Percentiles rank a stretch among this genome's conserved stretches.
Evolutionary conservation across 1,140 invertebrate species (phyloP).

Genomic region (Caenorhabditis inopinata): DNA sequence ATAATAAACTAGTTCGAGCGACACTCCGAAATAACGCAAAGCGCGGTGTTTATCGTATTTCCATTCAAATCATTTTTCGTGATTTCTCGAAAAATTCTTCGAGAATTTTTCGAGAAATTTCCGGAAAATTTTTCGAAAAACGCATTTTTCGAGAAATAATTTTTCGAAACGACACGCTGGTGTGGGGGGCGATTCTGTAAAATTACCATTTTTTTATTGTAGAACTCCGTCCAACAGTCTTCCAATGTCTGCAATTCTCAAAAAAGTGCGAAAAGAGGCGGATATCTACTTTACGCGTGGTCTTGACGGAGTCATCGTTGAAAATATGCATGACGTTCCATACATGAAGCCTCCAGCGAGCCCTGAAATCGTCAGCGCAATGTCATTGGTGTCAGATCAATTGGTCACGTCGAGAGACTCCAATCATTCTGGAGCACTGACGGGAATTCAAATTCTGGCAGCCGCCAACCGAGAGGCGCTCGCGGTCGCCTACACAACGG

Average conservation of each 20-base stretch:
- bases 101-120: no score
- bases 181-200: no score
- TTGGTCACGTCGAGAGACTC: conserved; percentile 7
- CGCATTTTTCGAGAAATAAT: no score
- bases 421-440: background rate
- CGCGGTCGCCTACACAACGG: conserved; percentile 76
- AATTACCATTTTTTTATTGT: no score
- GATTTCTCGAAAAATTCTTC: no score
- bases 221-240: conserved; percentile 71
- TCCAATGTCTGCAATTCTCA: conserved; percentile 70
- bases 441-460: conserved; percentile 74
- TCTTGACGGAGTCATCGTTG: conserved; percentile 76
- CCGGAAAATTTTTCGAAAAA: no score
- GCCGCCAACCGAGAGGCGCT: conserved; percentile 78
- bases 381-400: conserved; percentile 68
- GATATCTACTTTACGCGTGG: conserved; percentile 70
- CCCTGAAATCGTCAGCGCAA: conserved; percentile 73
- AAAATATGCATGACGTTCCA: conserved; percentile 85
- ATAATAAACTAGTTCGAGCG: no score
- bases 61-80: no score
- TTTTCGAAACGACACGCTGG: no score
- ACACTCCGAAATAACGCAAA: no score
- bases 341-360: conserved; percentile 73
- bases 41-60: no score
- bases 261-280: conserved; percentile 72